These are phyloP conservation scores for Cataglyphis albicans DNA, from an alignment of 2,888 invertebrate species.

Conservation along the genomic window DNA sequence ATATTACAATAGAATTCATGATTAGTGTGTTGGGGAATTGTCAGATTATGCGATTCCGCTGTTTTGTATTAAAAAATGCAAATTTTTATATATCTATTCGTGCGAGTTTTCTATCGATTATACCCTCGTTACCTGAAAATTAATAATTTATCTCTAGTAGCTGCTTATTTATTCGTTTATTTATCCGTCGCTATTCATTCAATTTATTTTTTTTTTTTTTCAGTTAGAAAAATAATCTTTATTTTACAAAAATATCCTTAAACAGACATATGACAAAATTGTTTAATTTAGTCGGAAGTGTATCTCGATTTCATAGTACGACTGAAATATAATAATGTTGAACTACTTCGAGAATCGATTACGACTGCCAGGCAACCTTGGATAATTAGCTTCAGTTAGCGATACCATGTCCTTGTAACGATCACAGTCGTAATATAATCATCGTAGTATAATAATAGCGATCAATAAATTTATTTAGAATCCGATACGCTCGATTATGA, in stretches of 20 bases:
- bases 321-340: neutral
- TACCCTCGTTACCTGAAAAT: neutral
- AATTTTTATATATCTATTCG: neutral
- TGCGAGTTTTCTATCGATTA: neutral
- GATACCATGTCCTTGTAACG: conserved; percentile 15
- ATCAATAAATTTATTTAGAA: conserved; percentile 8
- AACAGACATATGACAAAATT: neutral
- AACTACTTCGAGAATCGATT: conserved; percentile 18
- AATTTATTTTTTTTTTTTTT: neutral
- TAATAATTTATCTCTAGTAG: neutral
- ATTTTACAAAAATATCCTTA: neutral
- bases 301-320: neutral
- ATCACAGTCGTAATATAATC: conserved; percentile 10
- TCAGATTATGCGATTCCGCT: conserved; percentile 23
- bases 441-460: neutral
- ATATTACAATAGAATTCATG: conserved; percentile 49
- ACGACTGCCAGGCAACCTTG: neutral
- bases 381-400: conserved; percentile 29
- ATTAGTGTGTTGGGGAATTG: conserved; percentile 33
- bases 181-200: neutral
- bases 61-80: conserved; percentile 35
- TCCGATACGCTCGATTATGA: neutral
- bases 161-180: neutral
- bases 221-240: neutral
- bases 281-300: neutral